Conservation (phyloP, 2,113 vertebrate species). For the Charadrius vociferus region DNA sequence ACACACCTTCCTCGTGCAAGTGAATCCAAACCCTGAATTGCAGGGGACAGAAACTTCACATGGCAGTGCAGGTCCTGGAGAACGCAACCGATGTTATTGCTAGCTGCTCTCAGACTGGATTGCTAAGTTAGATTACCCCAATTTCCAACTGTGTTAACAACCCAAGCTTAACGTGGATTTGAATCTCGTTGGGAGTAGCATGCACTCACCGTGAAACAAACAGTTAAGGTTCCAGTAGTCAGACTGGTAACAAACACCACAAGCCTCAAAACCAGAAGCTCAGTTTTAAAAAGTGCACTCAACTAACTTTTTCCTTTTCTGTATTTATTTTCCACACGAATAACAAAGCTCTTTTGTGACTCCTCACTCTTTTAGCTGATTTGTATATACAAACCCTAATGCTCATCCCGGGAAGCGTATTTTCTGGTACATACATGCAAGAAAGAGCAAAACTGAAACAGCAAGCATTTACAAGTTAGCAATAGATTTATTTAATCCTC, state of each 20-base stretch:
- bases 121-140: not conserved
- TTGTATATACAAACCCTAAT: not conserved
- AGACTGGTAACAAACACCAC: not conserved
- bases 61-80: not conserved
- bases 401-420: not conserved
- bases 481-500: slow-evolving; percentile 21
- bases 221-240: not conserved
- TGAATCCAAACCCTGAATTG: not conserved
- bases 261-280: not conserved
- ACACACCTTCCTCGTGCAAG: too few relatives aligned
- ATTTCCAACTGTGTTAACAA: not conserved
- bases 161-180: not conserved
- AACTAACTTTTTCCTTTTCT: not conserved
- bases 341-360: not conserved
- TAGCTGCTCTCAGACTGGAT: not conserved
- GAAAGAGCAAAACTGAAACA: not conserved
- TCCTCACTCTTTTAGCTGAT: not conserved
- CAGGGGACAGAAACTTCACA: not conserved
- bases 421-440: not conserved
- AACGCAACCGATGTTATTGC: not conserved
- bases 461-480: not conserved
- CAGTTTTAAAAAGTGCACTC: not conserved
- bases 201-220: not conserved
- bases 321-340: not conserved
- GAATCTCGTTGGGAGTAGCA: not conserved